Conservation (phyloP, 2,113 vertebrate genomes). For the Neofelis nebulosa region DNA sequence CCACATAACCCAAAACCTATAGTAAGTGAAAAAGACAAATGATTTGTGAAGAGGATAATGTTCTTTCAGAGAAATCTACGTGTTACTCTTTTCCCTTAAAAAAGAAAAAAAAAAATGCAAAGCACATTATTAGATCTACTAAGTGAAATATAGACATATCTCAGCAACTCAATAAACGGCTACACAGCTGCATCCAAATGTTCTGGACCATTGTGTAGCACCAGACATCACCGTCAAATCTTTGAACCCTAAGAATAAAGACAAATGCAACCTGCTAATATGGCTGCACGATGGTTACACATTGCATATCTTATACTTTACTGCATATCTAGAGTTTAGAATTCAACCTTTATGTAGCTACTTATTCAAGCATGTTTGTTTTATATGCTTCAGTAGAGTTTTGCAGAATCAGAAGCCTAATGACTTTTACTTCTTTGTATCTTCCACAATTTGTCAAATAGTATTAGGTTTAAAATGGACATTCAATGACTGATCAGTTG, state of each 20-base stretch:
- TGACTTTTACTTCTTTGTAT: background rate
- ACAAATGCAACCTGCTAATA: background rate
- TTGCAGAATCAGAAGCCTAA: background rate
- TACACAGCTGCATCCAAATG: background rate
- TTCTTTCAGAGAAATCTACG: background rate
- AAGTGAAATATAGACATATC: background rate
- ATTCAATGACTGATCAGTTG: background rate
- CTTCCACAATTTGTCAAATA: background rate
- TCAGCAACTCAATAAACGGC: background rate
- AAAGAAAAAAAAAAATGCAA: background rate
- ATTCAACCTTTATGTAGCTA: background rate
- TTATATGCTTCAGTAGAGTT: background rate
- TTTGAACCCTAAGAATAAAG: background rate
- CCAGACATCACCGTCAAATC: background rate
- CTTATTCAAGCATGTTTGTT: background rate
- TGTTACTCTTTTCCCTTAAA: background rate
- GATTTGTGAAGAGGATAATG: background rate
- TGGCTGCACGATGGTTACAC: background rate
- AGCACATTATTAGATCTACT: background rate
- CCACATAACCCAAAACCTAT: constrained; percentile 97
- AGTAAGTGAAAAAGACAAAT: constrained; percentile 40
- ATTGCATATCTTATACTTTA: background rate
- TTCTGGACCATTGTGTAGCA: background rate
- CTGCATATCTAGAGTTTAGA: background rate
- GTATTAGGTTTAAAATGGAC: background rate